Conservation (phyloP, 2,113 vertebrate genomes). For the Cavia aperea region DNA sequence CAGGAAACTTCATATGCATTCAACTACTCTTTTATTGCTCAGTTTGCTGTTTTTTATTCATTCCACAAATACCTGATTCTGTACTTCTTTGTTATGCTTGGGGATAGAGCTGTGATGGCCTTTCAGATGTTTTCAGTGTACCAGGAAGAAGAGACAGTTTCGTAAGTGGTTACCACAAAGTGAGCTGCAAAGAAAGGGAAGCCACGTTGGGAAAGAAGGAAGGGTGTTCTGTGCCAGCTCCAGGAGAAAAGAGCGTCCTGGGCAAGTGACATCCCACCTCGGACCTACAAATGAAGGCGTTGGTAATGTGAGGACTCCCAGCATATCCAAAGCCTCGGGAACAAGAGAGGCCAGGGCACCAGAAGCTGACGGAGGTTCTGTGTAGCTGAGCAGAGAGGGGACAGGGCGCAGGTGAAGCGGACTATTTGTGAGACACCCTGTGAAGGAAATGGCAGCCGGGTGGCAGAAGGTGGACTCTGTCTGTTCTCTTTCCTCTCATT, state of each 20-base stretch:
- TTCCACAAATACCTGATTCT: background rate
- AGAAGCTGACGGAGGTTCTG: too few relatives aligned
- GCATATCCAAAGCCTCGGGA: background rate
- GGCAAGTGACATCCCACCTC: background rate
- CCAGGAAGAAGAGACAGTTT: background rate
- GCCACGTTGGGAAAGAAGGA: too few relatives aligned
- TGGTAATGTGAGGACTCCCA: too few relatives aligned
- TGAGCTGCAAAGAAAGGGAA: background rate
- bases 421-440: too few relatives aligned
- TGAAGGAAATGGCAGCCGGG: background rate
- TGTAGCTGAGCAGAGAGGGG: background rate
- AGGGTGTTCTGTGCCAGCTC: background rate
- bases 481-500: too few relatives aligned
- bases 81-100: background rate
- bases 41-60: background rate
- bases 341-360: background rate
- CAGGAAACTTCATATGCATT: background rate
- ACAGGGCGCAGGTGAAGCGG: background rate
- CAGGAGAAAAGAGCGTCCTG: background rate
- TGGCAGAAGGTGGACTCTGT: background rate
- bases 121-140: background rate
- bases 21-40: background rate
- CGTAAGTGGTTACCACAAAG: too few relatives aligned
- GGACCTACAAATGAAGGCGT: background rate
- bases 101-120: background rate